Conservation (phyloP, 2,888 invertebrate species). For the Odontomyia ornata region DNA sequence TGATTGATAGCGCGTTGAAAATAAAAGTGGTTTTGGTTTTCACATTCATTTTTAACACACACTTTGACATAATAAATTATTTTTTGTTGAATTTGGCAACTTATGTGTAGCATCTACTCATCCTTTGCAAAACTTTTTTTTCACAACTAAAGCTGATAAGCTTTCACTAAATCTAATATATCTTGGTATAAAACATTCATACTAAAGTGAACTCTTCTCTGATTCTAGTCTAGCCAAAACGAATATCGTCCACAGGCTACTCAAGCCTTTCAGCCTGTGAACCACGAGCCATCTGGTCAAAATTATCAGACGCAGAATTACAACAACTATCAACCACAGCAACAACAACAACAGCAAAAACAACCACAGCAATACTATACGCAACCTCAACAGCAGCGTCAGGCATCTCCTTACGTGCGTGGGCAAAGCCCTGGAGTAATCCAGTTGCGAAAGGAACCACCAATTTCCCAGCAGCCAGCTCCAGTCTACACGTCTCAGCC, state of each 20-base stretch:
- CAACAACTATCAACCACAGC: slow-evolving; percentile 50
- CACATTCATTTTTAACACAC: slow-evolving; percentile 22
- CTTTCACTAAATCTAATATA: slow-evolving; percentile 10
- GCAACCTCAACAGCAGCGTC: slow-evolving; percentile 54
- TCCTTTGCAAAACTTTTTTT: neutral
- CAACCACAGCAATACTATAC: slow-evolving; percentile 50
- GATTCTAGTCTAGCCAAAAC: slow-evolving; percentile 43
- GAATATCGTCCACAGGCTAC: slow-evolving; percentile 49
- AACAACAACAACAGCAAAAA: slow-evolving; percentile 52
- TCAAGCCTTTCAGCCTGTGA: slow-evolving; percentile 50
- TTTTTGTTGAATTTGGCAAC: slow-evolving; percentile 9
- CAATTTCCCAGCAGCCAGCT: slow-evolving; percentile 78
- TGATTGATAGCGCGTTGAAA: slow-evolving; percentile 22
- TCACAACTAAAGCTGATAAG: slow-evolving; percentile 17
- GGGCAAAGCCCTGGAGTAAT: slow-evolving; percentile 68
- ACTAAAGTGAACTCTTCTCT: neutral
- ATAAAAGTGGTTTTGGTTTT: slow-evolving; percentile 36
- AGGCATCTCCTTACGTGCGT: slow-evolving; percentile 53
- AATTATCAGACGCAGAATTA: slow-evolving; percentile 44
- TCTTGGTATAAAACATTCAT: neutral
- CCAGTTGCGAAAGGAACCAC: slow-evolving; percentile 74
- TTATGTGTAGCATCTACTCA: neutral
- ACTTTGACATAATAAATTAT: neutral
- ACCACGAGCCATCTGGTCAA: slow-evolving; percentile 46
- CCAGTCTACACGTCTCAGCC: slow-evolving; percentile 83